phyloP scores from a whole-genome alignment of 2,797 vertebrate species.

The Corythornis leucogaster region DNA sequence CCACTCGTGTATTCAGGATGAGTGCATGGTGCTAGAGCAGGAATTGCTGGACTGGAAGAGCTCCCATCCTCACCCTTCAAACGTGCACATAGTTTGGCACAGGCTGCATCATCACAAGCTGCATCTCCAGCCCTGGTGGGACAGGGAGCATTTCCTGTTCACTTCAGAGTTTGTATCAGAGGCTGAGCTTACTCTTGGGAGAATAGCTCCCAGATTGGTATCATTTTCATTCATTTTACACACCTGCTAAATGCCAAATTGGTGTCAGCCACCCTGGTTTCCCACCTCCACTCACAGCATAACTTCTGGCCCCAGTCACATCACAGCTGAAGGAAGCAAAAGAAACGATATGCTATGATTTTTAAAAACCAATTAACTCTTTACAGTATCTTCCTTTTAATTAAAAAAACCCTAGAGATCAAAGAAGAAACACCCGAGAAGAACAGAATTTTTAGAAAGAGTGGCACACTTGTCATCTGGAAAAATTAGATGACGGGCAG shows the following conservation, averaged over 20 bases:
- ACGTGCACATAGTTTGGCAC: not conserved
- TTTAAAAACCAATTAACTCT: slow-evolving; percentile 27
- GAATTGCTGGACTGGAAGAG: not conserved
- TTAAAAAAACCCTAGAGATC: slow-evolving; percentile 7
- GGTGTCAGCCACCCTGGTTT: not conserved
- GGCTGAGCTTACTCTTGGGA: not conserved
- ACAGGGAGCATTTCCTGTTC: not conserved
- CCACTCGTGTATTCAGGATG: not conserved
- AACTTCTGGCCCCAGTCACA: slow-evolving; percentile 15
- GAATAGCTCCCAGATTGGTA: not conserved
- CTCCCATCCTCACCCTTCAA: not conserved
- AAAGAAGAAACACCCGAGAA: not conserved
- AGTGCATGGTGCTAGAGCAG: not conserved
- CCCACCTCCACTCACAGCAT: not conserved
- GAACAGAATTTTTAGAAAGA: not conserved
- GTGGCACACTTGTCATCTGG: not conserved
- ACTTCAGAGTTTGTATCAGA: not conserved
- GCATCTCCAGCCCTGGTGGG: not conserved
- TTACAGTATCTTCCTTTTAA: slow-evolving; percentile 33
- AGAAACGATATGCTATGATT: not conserved
- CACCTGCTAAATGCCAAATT: not conserved
- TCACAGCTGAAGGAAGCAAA: not conserved
- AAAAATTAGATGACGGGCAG: not conserved
- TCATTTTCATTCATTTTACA: slow-evolving; percentile 10
- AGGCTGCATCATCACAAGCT: fast-evolving